phyloP scores from a whole-genome alignment of 23 tunicate genomes.

The Trididemnum miniatum region DNA sequence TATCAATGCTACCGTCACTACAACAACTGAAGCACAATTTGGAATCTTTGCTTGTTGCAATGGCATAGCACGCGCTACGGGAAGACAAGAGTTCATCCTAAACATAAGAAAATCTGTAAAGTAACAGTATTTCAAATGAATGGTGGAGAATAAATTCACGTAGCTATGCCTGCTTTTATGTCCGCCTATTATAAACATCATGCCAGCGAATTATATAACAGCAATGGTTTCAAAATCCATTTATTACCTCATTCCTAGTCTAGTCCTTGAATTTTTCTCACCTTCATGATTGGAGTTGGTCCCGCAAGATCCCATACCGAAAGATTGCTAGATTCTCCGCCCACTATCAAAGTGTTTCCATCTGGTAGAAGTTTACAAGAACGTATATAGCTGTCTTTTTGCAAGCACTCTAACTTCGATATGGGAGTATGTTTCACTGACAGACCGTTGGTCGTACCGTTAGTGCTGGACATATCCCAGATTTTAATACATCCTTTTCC shows the following conservation, averaged over 20 bases:
- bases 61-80: conserved; percentile 73
- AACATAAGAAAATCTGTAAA: conserved; percentile 21
- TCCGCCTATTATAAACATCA: no score
- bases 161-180: background rate
- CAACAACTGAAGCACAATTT: conserved; percentile 84
- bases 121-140: no score
- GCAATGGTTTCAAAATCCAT: no score
- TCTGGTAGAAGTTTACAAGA: conserved; percentile 90
- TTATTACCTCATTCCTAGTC: no score
- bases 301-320: conserved; percentile 89
- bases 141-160: no score
- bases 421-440: conserved; percentile 72
- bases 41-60: conserved; percentile 77
- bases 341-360: conserved; percentile 83
- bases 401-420: conserved; percentile 81
- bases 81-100: conserved; percentile 60
- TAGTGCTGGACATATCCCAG: conserved; percentile 87
- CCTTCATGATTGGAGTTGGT: conserved; percentile 56
- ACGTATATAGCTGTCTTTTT: conserved; percentile 86
- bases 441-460: conserved; percentile 39
- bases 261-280: no score
- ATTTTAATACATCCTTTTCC: conserved; percentile 96
- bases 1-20: conserved; percentile 81
- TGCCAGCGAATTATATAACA: no score
- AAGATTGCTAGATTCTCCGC: conserved; percentile 91